A percentile compares a stretch with the other conserved stretches of the same genome.
phyloP scores from a whole-genome alignment of 2,113 vertebrate genomes.

The Ciconia maguari region DNA sequence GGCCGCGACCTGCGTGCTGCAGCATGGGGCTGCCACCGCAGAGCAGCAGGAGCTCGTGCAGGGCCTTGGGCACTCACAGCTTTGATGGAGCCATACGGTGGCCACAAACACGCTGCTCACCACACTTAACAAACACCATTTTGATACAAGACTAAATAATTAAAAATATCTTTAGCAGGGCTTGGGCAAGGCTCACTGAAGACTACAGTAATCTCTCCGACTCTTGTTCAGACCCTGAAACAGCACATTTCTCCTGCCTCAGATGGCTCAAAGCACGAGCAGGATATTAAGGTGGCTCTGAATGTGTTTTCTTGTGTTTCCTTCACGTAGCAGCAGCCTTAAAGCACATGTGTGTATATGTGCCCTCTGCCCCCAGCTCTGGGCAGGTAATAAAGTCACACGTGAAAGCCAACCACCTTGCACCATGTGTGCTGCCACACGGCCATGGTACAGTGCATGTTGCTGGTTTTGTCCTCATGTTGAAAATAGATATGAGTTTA shows the following conservation, averaged over 20 bases:
- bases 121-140: not conserved
- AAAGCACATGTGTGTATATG: not conserved
- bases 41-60: not conserved
- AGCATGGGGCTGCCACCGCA: not conserved
- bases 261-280: not conserved
- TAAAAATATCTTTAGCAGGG: not conserved
- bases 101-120: not conserved
- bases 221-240: not conserved
- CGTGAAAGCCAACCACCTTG: not conserved
- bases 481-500: not conserved
- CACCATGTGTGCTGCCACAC: not conserved
- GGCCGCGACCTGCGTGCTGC: not conserved
- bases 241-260: not conserved
- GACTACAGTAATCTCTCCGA: too few species aligned
- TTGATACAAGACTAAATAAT: not conserved
- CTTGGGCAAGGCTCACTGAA: not conserved
- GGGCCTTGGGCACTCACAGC: not conserved
- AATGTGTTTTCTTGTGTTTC: not conserved
- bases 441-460: not conserved
- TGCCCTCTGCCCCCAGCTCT: not conserved
- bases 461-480: not conserved
- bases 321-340: not conserved
- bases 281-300: not conserved
- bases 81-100: accelerated
- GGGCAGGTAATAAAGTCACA: not conserved